Base-by-base conservation (phyloP, 1,140 invertebrate genomes). In the Drosophila mayri region DNA sequence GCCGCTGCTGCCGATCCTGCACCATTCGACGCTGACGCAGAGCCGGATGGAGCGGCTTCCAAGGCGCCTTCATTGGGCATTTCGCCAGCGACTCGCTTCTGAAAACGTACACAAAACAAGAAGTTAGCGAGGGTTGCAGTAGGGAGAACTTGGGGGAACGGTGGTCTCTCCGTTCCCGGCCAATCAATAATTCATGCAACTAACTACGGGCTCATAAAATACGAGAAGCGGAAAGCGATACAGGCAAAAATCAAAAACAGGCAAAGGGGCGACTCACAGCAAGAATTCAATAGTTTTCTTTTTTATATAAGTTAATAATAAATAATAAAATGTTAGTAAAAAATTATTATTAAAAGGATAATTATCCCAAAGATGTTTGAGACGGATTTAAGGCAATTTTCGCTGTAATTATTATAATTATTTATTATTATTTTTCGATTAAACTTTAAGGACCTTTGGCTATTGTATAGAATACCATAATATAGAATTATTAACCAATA, bases 111-210 rank as follows among this genome's bases (percentile, higher is more conserved):
- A 60, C 57, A 83, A 80, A 78, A 46, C 43, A 37, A 63, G 59
- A 43, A 58, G 54, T 73, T 50, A 64, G 67, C 64, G 64, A 62
- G 50, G 38, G 50, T 52, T 64, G 40, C 7, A 41, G 52, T 37
- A 43, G 25, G 41, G 6, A 32, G 25, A 35, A 35, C 9, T 18
- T 38, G 37, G n/a, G 41, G 40, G 12, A 55, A 32, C 28, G 32
- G 52, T 12, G 47, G 10, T 18, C n/a, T 18, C 47, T 32, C 47
- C 47, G 52, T 67, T 60, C 61, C 70, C 35, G 47, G 63, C 65
- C 64, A 87, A 87, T 87, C 84, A 87, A 87, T 87, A 87, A 87
- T 87, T 83, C 84, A 87, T 87, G 83, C 79, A 70, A 67, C 65
- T 70, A 79, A 86, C 79, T 80, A 88, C 80, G 63, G 50, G 64